Evolutionary conservation across 1,140 invertebrate genomes (phyloP).

Genomic region (Drosophila ananassae): DNA sequence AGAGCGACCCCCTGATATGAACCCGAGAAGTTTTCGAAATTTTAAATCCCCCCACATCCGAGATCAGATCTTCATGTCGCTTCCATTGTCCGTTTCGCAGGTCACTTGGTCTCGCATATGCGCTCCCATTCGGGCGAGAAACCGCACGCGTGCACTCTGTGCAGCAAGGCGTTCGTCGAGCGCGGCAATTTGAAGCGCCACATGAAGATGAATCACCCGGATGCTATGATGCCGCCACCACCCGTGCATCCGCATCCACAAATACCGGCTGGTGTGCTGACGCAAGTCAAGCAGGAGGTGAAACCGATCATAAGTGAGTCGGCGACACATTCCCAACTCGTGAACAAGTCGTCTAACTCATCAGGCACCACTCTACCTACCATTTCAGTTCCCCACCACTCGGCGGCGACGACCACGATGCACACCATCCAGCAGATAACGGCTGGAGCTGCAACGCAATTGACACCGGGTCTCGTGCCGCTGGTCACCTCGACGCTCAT

Average conservation of each 20-base stretch:
- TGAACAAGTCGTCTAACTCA: slow-evolving; percentile 23
- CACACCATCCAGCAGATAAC: slow-evolving; percentile 83
- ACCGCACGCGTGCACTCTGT: slow-evolving; percentile 90
- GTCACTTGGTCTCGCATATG: slow-evolving; percentile 94
- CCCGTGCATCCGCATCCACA: slow-evolving; percentile 82
- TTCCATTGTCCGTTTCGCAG: slow-evolving; percentile 83
- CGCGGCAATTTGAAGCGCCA: slow-evolving; percentile 90
- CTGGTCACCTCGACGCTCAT: slow-evolving; percentile 79
- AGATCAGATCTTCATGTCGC: slow-evolving; percentile 65
- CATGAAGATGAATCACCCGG: slow-evolving; percentile 84
- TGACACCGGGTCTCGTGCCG: slow-evolving; percentile 77
- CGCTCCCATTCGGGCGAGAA: slow-evolving; percentile 94
- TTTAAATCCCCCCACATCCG: slow-evolving; percentile 34
- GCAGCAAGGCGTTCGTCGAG: slow-evolving; percentile 91
- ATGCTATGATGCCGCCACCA: slow-evolving; percentile 83
- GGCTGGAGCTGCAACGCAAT: slow-evolving; percentile 74
- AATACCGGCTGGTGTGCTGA: slow-evolving; percentile 82
- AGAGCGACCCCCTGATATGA: slow-evolving; percentile 16
- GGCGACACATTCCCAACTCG: slow-evolving; percentile 32
- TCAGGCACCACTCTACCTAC: slow-evolving; percentile 27
- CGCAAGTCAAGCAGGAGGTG: slow-evolving; percentile 83
- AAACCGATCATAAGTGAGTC: slow-evolving; percentile 84
- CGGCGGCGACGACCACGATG: slow-evolving; percentile 76
- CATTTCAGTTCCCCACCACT: slow-evolving; percentile 77
- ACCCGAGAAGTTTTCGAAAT: slow-evolving; percentile 54